Conservation (phyloP, 2,797 vertebrate genomes). For the Meriones psammophilus region DNA sequence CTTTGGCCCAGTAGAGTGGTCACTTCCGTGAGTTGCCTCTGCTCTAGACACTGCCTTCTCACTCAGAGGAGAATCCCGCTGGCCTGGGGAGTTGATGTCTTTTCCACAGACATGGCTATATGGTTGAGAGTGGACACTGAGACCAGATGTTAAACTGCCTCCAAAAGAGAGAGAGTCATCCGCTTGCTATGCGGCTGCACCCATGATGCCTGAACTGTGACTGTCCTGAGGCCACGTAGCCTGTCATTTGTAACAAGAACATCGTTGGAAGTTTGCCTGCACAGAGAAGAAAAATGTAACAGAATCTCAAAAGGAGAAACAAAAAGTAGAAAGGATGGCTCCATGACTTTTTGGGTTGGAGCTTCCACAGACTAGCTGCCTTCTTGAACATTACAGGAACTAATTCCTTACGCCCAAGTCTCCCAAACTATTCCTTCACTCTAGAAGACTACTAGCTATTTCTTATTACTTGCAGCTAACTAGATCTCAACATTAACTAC, state of each 20-base stretch:
- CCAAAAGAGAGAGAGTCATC: neutral
- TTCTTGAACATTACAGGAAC: neutral
- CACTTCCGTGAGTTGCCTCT: neutral
- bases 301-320: neutral
- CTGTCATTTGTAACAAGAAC: slow-evolving; percentile 1
- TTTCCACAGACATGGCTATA: neutral
- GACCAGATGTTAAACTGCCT: neutral
- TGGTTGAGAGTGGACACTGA: neutral
- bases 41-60: neutral
- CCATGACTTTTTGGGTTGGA: neutral
- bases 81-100: neutral
- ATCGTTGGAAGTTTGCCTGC: neutral
- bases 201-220: neutral
- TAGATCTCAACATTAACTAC: neutral
- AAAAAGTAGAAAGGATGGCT: neutral
- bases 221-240: neutral
- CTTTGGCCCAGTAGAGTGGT: neutral
- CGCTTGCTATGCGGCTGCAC: neutral
- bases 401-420: neutral
- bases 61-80: neutral
- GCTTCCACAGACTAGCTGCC: neutral
- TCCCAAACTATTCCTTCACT: neutral
- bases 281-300: neutral
- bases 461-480: slow-evolving; percentile 50
- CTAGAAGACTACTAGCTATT: neutral